Evolutionary conservation across 2,113 vertebrate genomes (phyloP).

Genomic region (Gadus macrocephalus): DNA sequence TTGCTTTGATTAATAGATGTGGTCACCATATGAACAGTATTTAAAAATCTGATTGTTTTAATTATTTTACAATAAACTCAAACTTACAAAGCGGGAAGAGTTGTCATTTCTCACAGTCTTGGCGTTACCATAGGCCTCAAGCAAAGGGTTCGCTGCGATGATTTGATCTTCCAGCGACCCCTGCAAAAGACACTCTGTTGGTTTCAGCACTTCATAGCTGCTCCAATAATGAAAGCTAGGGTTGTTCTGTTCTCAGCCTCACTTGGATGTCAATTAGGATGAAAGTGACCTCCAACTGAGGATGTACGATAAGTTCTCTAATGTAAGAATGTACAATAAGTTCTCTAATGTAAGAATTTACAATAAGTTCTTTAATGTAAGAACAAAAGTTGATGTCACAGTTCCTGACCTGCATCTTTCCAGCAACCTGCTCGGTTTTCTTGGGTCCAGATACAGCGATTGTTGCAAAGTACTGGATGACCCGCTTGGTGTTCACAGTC

Average conservation of each 20-base stretch:
- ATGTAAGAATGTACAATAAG: too few relatives aligned
- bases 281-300: too few relatives aligned
- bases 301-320: too few relatives aligned
- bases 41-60: neutral
- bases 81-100: too few relatives aligned
- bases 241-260: too few relatives aligned
- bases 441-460: conserved; percentile 81
- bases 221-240: too few relatives aligned
- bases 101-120: conserved; percentile 81
- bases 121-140: conserved; percentile 85
- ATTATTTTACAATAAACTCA: neutral
- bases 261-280: too few relatives aligned
- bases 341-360: too few relatives aligned
- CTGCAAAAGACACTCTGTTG: conserved; percentile 52
- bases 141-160: conserved; percentile 72
- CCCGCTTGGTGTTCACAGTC: conserved; percentile 94
- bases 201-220: too few relatives aligned
- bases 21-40: conserved; percentile 21
- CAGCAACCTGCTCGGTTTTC: conserved; percentile 39
- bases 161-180: conserved; percentile 84
- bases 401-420: conserved; percentile 78
- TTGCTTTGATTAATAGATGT: neutral
- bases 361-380: too few relatives aligned
- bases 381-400: neutral
- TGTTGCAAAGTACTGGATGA: conserved; percentile 97